These are phyloP conservation scores for Drosophila neonasuta DNA, from an alignment of 2,888 invertebrate genomes.

Conservation along the genomic window DNA sequence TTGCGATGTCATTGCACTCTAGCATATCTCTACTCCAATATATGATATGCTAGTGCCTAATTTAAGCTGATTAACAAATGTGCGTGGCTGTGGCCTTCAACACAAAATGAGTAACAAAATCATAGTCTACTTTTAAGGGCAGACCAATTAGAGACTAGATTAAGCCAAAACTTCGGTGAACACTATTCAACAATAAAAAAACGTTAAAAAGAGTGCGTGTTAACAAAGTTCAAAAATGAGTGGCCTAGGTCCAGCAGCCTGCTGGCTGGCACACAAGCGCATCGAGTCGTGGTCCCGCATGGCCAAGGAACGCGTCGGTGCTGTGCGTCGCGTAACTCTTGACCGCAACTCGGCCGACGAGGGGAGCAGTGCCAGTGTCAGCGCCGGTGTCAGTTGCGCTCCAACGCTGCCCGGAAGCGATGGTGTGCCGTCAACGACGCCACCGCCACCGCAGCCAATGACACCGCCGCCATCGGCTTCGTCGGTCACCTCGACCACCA, in stretches of 20 bases:
- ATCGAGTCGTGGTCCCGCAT: slow-evolving; percentile 90
- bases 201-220: neutral
- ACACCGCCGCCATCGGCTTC: slow-evolving; percentile 82
- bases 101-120: neutral
- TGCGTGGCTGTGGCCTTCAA: slow-evolving; percentile 1
- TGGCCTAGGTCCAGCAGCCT: slow-evolving; percentile 88
- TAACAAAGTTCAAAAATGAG: slow-evolving; percentile 83
- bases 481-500: slow-evolving; percentile 81
- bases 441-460: slow-evolving; percentile 75
- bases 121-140: slow-evolving; percentile 5
- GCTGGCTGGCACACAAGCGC: slow-evolving; percentile 90
- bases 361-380: slow-evolving; percentile 56
- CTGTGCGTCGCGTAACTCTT: slow-evolving; percentile 81
- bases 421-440: slow-evolving; percentile 59
- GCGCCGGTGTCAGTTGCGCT: slow-evolving; percentile 50
- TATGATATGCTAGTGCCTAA: slow-evolving; percentile 26
- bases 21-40: slow-evolving; percentile 2
- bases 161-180: neutral
- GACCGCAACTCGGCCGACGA: slow-evolving; percentile 80
- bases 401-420: slow-evolving; percentile 49
- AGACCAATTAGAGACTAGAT: neutral
- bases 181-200: neutral
- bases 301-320: slow-evolving; percentile 86
- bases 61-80: slow-evolving; percentile 56
- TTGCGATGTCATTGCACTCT: slow-evolving; percentile 8